These are phyloP conservation scores for Corythucha ciliata DNA, from an alignment of 2,888 invertebrate genomes.

Conservation along the genomic window DNA sequence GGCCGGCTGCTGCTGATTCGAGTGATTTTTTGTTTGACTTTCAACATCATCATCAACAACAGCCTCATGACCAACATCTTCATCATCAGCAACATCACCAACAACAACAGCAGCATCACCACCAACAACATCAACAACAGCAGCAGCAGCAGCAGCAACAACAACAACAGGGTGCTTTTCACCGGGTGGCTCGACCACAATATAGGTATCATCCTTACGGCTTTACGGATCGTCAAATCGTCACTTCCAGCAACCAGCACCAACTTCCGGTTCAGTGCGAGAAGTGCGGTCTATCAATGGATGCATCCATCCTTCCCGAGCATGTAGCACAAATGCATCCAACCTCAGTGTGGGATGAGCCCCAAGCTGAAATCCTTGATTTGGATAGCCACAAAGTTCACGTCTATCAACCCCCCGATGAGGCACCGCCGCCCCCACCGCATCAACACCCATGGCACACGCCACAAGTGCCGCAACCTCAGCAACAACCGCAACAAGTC, in stretches of 20 bases:
- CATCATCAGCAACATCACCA: conserved; percentile 33
- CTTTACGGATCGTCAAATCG: conserved; percentile 41
- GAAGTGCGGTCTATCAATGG: conserved; percentile 71
- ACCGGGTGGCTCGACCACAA: conserved; percentile 31
- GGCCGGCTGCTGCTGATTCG: conserved; percentile 56
- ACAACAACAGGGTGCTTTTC: conserved; percentile 40
- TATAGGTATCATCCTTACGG: conserved; percentile 32
- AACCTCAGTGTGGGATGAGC: conserved; percentile 47
- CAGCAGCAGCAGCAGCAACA: conserved; percentile 19
- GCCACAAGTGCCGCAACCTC: no score
- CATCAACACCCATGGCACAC: no score
- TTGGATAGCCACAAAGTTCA: conserved; percentile 80
- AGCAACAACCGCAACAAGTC: conserved; percentile 35
- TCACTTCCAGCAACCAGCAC: conserved; percentile 47
- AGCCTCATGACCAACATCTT: conserved; percentile 15
- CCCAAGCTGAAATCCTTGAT: conserved; percentile 72
- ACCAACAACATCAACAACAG: conserved; percentile 34
- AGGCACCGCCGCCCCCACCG: conserved; percentile 38
- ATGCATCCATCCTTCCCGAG: conserved; percentile 62
- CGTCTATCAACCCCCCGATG: conserved; percentile 44
- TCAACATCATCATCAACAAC: conserved; percentile 38
- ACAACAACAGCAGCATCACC: conserved; percentile 2
- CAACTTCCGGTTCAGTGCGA: conserved; percentile 79
- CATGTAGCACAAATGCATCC: conserved; percentile 62
- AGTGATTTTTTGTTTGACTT: conserved; percentile 49